Evolutionary conservation across 2,888 invertebrate species (phyloP).

Genomic region (Tetragonisca angustula): DNA sequence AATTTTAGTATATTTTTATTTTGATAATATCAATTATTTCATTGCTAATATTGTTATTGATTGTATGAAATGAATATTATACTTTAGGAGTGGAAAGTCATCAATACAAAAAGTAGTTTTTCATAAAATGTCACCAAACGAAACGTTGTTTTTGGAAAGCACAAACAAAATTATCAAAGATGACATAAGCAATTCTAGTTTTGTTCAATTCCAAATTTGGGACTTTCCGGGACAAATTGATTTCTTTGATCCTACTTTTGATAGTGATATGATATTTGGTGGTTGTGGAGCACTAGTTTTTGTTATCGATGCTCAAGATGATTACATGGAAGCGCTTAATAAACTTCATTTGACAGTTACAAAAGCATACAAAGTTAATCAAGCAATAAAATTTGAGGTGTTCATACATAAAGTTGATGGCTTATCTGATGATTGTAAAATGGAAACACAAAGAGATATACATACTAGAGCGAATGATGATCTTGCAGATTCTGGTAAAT

Average conservation of each 20-base stretch:
- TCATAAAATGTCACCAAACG: constrained; percentile 99
- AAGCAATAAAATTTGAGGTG: constrained; percentile 98
- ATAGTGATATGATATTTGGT: constrained; percentile 98
- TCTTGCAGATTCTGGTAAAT: constrained; percentile 91
- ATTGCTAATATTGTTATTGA: not conserved
- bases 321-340: constrained; percentile 97
- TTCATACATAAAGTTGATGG: constrained; percentile 99
- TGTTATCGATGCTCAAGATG: constrained; percentile 99
- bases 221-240: constrained; percentile 99
- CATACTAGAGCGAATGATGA: constrained; percentile 98
- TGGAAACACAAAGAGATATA: constrained; percentile 99
- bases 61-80: not conserved
- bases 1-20: not conserved
- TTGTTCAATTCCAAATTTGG: constrained; percentile 99
- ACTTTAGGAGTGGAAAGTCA: constrained; percentile 96
- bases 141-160: constrained; percentile 98
- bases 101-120: constrained; percentile 99
- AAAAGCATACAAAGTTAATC: constrained; percentile 97
- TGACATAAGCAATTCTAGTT: constrained; percentile 98
- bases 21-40: not conserved
- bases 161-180: constrained; percentile 99
- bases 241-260: constrained; percentile 98
- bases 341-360: constrained; percentile 97
- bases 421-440: constrained; percentile 98
- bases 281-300: constrained; percentile 99